These are phyloP conservation scores for Festucalex cinctus DNA, from an alignment of 2,113 vertebrate genomes.

Conservation along the genomic window DNA sequence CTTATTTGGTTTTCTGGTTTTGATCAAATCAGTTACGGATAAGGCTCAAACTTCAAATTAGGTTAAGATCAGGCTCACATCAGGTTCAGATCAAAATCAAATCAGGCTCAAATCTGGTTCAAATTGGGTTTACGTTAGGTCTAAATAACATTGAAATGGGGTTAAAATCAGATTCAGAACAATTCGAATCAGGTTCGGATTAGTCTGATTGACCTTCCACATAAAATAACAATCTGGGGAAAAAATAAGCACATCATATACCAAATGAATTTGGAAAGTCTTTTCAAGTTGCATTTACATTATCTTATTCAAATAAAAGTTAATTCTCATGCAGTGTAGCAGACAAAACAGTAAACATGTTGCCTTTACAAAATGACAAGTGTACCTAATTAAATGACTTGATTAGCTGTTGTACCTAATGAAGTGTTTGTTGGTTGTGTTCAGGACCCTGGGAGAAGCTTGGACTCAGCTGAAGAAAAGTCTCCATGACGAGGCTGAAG, in stretches of 20 bases:
- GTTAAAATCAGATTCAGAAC: too few species aligned
- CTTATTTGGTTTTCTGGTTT: not conserved
- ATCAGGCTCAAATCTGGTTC: too few species aligned
- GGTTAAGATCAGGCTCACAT: not conserved
- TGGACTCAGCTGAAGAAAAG: conserved; percentile 98
- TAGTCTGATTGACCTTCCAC: too few species aligned
- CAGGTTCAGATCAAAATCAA: not conserved
- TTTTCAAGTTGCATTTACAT: too few species aligned
- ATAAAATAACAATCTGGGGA: too few species aligned
- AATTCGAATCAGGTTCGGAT: too few species aligned
- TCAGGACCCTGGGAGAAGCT: conserved; percentile 90
- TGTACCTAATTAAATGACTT: not conserved
- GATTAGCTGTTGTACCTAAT: not conserved
- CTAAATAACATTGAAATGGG: too few species aligned
- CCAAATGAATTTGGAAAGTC: too few species aligned
- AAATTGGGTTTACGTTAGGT: too few species aligned
- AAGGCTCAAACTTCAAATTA: not conserved
- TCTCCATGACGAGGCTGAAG: conserved; percentile 92
- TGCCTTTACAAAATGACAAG: not conserved
- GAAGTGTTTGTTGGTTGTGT: not conserved
- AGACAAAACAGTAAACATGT: too few species aligned
- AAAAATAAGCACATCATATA: too few species aligned
- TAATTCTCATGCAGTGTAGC: not conserved
- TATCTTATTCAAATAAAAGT: too few species aligned
- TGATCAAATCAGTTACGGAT: not conserved